phyloP scores from a whole-genome alignment of 2,797 vertebrate genomes.

The Tolypeutes matacus region DNA sequence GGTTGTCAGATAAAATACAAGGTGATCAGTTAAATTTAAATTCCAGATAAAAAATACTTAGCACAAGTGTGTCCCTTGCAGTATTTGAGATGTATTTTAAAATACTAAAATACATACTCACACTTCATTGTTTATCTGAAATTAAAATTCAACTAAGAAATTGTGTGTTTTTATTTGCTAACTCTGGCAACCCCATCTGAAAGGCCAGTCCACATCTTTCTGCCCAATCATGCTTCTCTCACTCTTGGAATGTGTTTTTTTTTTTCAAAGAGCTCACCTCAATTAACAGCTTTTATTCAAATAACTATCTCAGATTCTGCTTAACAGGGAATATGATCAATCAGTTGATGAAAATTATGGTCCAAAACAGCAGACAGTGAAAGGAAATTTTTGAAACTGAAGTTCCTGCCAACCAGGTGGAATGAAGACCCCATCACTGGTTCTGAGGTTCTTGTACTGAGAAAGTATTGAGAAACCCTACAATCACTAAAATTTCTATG shows the following conservation, averaged over 20 bases:
- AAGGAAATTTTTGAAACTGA: slow-evolving; percentile 43
- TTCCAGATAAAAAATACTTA: background rate
- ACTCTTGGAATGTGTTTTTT: background rate
- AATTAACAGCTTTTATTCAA: background rate
- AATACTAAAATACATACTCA: too few relatives aligned
- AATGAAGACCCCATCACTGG: background rate
- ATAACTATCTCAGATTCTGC: background rate
- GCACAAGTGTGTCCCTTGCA: background rate
- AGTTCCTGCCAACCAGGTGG: slow-evolving; percentile 24
- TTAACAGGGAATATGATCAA: slow-evolving; percentile 25
- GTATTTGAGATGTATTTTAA: background rate
- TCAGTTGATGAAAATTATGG: background rate
- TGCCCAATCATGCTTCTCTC: background rate
- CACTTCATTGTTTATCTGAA: background rate
- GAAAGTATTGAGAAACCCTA: background rate
- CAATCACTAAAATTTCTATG: background rate
- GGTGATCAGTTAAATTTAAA: background rate
- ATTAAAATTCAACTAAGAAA: background rate
- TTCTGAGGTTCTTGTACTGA: background rate
- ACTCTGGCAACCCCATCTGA: background rate
- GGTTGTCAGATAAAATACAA: background rate
- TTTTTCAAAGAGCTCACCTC: background rate
- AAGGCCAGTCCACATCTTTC: background rate
- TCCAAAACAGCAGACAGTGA: slow-evolving; percentile 5
- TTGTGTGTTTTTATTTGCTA: background rate